These are phyloP conservation scores for Himalopsyche phryganea DNA, from an alignment of 1,140 invertebrate genomes.

Conservation along the genomic window DNA sequence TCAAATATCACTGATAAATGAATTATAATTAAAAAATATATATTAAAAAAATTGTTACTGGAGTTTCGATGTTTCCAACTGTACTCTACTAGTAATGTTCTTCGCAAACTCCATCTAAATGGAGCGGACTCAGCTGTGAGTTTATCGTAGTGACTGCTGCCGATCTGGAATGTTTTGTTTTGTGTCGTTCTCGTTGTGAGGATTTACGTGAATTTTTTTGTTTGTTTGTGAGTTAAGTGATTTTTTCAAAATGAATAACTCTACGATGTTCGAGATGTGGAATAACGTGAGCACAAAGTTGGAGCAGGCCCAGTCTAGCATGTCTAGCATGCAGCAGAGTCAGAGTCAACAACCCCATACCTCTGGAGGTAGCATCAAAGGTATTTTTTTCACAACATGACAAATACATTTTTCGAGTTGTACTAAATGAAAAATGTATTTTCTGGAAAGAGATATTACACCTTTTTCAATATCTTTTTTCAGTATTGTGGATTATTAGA, in stretches of 20 bases:
- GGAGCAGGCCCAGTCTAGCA: constrained; percentile 66
- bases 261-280: constrained; percentile 86
- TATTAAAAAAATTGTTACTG: too few species aligned
- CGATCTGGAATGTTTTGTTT: not conserved
- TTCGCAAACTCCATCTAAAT: too few species aligned
- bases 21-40: too few species aligned
- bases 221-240: not conserved
- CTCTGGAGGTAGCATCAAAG: constrained; percentile 81
- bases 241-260: constrained; percentile 47
- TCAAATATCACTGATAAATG: too few species aligned
- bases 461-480: too few species aligned
- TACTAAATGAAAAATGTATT: too few species aligned
- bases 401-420: constrained; percentile 1
- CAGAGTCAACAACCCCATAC: constrained; percentile 67
- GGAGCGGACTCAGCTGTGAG: too few species aligned
- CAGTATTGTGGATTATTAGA: too few species aligned
- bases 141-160: too few species aligned
- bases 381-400: constrained; percentile 49
- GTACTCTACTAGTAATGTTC: too few species aligned
- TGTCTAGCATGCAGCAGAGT: constrained; percentile 59
- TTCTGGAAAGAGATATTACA: too few species aligned
- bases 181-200: not conserved
- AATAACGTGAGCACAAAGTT: constrained; percentile 77
- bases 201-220: not conserved
- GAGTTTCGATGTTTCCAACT: too few species aligned